A percentile compares a stretch with the other conserved stretches of the same genome.
Evolutionary conservation across 2,797 vertebrate species (phyloP).

Genomic region (Syngnathus rostellatus): DNA sequence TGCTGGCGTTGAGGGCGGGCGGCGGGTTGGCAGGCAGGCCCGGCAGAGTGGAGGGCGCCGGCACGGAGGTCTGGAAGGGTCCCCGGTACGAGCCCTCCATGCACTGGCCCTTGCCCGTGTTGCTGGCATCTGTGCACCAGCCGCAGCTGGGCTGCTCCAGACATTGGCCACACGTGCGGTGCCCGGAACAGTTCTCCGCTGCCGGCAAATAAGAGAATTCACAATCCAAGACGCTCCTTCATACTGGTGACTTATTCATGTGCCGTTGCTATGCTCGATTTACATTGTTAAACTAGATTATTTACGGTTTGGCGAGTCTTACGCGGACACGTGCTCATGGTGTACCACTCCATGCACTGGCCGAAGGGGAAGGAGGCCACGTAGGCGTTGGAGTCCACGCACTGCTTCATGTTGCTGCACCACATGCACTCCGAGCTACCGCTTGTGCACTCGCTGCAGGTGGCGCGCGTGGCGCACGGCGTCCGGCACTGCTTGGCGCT

Average conservation of each 20-base stretch:
- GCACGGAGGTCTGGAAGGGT: slow-evolving; percentile 76
- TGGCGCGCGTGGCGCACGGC: slow-evolving; percentile 79
- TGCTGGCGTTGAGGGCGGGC: slow-evolving; percentile 81
- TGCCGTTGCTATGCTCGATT: too few species aligned
- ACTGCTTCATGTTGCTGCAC: slow-evolving; percentile 99
- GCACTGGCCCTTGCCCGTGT: slow-evolving; percentile 90
- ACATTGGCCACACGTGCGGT: slow-evolving; percentile 87
- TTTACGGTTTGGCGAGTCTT: slow-evolving; percentile 39
- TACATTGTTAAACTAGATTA: too few species aligned
- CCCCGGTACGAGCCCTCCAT: slow-evolving; percentile 88
- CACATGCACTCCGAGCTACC: slow-evolving; percentile 98
- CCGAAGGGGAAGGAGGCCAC: slow-evolving; percentile 96
- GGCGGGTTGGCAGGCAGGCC: slow-evolving; percentile 59
- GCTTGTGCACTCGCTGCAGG: slow-evolving; percentile 88
- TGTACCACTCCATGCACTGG: slow-evolving; percentile 99
- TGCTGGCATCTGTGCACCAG: slow-evolving; percentile 93
- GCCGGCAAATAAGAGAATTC: slow-evolving; percentile 8
- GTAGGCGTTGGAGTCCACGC: slow-evolving; percentile 95
- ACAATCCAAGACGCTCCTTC: background rate
- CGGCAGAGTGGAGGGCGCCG: slow-evolving; percentile 65
- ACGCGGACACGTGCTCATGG: slow-evolving; percentile 93
- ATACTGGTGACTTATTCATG: background rate
- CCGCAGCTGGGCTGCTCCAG: slow-evolving; percentile 94
- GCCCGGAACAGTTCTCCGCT: slow-evolving; percentile 94
- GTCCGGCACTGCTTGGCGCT: slow-evolving; percentile 94